Conservation (phyloP, 64 coral and sea anemone genomes). For the Hydrozoanthus tunicans region DNA sequence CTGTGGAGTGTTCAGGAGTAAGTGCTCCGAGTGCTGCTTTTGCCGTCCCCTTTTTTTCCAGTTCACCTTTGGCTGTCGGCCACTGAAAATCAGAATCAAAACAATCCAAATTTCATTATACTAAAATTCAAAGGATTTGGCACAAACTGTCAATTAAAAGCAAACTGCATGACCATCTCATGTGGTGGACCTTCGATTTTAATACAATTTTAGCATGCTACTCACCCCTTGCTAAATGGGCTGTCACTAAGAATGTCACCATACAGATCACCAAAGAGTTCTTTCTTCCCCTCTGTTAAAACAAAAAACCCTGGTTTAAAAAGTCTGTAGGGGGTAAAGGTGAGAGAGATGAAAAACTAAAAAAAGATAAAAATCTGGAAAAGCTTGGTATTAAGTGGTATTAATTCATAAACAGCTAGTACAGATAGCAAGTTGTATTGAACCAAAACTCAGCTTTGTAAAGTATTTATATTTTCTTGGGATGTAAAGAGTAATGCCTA, state of each 20-base stretch:
- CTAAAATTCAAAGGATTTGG: not conserved
- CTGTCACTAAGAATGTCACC: conserved; percentile 61
- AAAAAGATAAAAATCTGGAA: too few relatives aligned
- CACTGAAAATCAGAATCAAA: conserved; percentile 26
- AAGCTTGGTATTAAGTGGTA: too few relatives aligned
- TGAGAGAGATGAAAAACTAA: too few relatives aligned
- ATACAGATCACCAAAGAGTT: conserved; percentile 60
- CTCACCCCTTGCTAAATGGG: conserved; percentile 70
- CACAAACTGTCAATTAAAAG: not conserved
- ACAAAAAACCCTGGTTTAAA: too few relatives aligned
- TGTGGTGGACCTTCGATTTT: not conserved
- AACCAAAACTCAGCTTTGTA: too few relatives aligned
- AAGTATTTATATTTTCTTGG: too few relatives aligned
- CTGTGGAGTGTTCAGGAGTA: conserved; percentile 86
- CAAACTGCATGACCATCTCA: not conserved
- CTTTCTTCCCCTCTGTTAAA: conserved; percentile 38
- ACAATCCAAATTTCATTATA: not conserved
- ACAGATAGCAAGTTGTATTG: too few relatives aligned
- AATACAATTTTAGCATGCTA: not conserved
- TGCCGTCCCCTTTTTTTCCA: conserved; percentile 83
- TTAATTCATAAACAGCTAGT: too few relatives aligned
- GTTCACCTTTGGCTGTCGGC: conserved; percentile 84
- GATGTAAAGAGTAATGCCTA: too few relatives aligned
- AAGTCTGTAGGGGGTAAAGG: too few relatives aligned
- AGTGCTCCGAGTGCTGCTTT: conserved; percentile 90